phyloP scores from a whole-genome alignment of 2,797 vertebrate species.

The Lepus oiostolus region DNA sequence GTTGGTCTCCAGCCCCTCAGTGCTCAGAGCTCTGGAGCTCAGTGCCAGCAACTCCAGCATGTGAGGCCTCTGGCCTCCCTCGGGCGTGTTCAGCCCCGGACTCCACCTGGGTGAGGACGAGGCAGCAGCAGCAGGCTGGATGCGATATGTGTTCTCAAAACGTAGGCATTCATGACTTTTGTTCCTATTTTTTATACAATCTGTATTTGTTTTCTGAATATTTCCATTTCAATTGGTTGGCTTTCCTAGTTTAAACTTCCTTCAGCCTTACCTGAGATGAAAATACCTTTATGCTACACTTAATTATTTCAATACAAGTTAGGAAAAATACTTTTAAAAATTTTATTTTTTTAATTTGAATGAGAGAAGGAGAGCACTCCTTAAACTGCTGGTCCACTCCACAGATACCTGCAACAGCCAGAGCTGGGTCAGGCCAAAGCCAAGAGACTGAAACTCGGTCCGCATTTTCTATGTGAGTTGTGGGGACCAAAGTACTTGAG shows the following conservation, averaged over 20 bases:
- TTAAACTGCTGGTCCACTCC: too few relatives aligned
- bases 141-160: conserved; percentile 5
- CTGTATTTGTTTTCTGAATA: neutral
- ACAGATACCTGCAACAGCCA: too few relatives aligned
- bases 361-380: too few relatives aligned
- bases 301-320: neutral
- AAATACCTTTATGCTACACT: conserved; percentile 32
- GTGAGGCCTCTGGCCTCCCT: neutral
- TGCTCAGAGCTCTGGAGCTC: neutral
- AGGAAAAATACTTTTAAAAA: conserved; percentile 1
- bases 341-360: too few relatives aligned
- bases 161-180: neutral
- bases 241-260: neutral
- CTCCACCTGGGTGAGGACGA: neutral
- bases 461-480: too few relatives aligned
- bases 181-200: neutral
- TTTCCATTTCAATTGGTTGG: conserved; percentile 22
- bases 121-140: neutral
- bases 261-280: conserved; percentile 47
- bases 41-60: neutral
- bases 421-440: too few relatives aligned
- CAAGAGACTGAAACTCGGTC: too few relatives aligned
- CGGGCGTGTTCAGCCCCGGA: fast-evolving
- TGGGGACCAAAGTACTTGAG: too few relatives aligned
- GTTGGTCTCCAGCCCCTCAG: too few relatives aligned